Evolutionary conservation across 2,888 invertebrate species (phyloP).

Genomic region (Coenonympha glycerion): DNA sequence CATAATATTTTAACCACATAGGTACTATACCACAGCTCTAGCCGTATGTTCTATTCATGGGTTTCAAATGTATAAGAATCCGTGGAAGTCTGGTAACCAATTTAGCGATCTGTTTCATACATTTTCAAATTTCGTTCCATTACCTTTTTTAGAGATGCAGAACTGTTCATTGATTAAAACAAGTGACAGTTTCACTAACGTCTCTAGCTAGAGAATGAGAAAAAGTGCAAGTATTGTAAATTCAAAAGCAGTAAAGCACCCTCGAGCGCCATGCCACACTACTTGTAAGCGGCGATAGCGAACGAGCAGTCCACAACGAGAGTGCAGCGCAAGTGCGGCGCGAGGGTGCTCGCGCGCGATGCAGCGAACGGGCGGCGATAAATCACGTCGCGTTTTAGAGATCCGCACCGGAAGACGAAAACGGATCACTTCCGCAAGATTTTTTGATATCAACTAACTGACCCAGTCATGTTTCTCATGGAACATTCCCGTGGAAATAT

Average conservation of each 20-base stretch:
- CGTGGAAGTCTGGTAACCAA: too few species aligned
- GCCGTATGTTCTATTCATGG: too few species aligned
- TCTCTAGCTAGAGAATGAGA: slow-evolving; percentile 2
- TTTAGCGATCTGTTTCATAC: too few species aligned
- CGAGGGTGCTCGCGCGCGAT: slow-evolving; percentile 25
- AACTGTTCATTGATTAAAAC: not conserved
- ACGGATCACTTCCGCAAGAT: too few species aligned
- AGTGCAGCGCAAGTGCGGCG: slow-evolving; percentile 20
- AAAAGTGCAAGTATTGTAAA: slow-evolving; percentile 26
- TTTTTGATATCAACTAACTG: too few species aligned
- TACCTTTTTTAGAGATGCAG: too few species aligned
- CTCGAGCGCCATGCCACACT: slow-evolving; percentile 19
- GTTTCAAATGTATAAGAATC: too few species aligned
- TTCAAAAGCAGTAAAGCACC: slow-evolving; percentile 16
- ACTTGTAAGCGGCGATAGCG: slow-evolving; percentile 22
- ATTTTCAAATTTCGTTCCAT: too few species aligned
- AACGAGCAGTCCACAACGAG: slow-evolving; percentile 22
- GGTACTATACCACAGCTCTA: too few species aligned
- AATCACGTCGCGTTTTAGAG: slow-evolving; percentile 41
- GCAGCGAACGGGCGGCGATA: slow-evolving; percentile 43
- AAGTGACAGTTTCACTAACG: not conserved
- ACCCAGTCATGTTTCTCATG: too few species aligned
- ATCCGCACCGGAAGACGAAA: slow-evolving; percentile 10
- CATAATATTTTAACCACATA: too few species aligned
- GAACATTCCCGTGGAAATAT: too few species aligned